Evolutionary conservation across 1,140 invertebrate genomes (phyloP), one percentile per base, ranked within the genome.

Genomic region (Nasonia vitripennis): DNA sequence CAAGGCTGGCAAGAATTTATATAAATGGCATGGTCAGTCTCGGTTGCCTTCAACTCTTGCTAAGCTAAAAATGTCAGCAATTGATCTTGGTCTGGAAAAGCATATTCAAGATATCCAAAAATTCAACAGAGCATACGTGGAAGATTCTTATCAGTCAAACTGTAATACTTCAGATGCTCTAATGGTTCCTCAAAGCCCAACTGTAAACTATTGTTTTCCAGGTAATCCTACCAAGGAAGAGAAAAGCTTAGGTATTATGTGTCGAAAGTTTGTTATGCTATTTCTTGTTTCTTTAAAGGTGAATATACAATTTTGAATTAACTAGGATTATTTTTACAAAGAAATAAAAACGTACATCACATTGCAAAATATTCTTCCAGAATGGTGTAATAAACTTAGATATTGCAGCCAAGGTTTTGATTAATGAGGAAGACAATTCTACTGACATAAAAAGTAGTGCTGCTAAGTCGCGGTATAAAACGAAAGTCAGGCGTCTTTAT

Each of bases 221-320:
- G 87, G 88, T 17, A 73, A 2, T 14, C 81, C 74, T 41, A 81
- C 87, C 23, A 88, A 88, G 84, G 91, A 93, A 86, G 93, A 96
- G 86, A 95, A 95, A 88, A 95, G 96, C 68, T 90, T 96, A 34
- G 95, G 95, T 70, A 94, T 96, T 23, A 94, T 96, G 92, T 96
- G 95, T 86, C 95, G 96, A 89, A 96, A 96, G 89, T 96, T 96
- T 91, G 92, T 96, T 0, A 96, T 96, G 96, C 91, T 96, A 67
- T 96, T 96, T 89, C 91, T 96, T 67, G 95, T 96, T 48, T 94
- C 94, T 87, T 94, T 95, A 86, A 94, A 95, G 90, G 95, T 96
- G 93, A 94, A 93, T 93, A 68, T 78, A 41, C 31, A 73, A 71
- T 85, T 84, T 78, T 7, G 6, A 62, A 62, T 62, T 20, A 62